Percentiles rank a stretch among this genome's conserved stretches.
phyloP scores from a whole-genome alignment of 1,140 invertebrate genomes.

The Drosophila ercepeae region DNA sequence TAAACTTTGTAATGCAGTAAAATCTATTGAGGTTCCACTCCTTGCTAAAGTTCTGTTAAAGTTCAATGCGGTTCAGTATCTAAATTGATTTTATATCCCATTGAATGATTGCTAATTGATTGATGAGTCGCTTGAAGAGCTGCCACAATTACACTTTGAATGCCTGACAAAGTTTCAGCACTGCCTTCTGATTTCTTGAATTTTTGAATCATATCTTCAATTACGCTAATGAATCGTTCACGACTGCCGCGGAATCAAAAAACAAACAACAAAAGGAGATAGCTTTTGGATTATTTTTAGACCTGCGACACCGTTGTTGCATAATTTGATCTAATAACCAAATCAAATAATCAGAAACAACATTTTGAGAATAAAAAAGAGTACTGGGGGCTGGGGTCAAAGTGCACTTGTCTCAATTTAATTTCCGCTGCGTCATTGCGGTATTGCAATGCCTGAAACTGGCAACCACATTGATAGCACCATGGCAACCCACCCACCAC shows the following conservation, averaged over 20 bases:
- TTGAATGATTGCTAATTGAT: constrained; percentile 56
- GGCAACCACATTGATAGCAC: background rate
- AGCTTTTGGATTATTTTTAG: constrained; percentile 53
- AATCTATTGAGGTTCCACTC: constrained; percentile 16
- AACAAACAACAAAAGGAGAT: constrained; percentile 19
- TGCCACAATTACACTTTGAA: constrained; percentile 48
- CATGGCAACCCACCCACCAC: too few species aligned
- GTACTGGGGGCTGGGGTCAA: constrained; percentile 33
- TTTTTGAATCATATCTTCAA: constrained; percentile 29
- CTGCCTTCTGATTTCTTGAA: constrained; percentile 17
- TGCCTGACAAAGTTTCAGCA: constrained; percentile 17
- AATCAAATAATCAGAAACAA: constrained; percentile 49
- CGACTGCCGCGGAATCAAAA: constrained; percentile 18
- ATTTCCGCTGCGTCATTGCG: constrained; percentile 74
- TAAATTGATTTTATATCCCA: constrained; percentile 51
- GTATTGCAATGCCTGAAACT: constrained; percentile 26
- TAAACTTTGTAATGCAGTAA: constrained; percentile 52
- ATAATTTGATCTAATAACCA: constrained; percentile 70
- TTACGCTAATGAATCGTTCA: constrained; percentile 61
- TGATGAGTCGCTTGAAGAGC: constrained; percentile 4
- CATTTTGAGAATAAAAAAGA: constrained; percentile 61
- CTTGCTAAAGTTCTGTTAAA: background rate
- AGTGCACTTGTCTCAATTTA: constrained; percentile 41
- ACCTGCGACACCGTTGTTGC: constrained; percentile 21
- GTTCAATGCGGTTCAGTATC: constrained; percentile 42